Percentiles rank a stretch among this genome's conserved stretches.
These are phyloP conservation scores for Drosophila leonis DNA, from an alignment of 2,888 invertebrate genomes.

Conservation along the genomic window DNA sequence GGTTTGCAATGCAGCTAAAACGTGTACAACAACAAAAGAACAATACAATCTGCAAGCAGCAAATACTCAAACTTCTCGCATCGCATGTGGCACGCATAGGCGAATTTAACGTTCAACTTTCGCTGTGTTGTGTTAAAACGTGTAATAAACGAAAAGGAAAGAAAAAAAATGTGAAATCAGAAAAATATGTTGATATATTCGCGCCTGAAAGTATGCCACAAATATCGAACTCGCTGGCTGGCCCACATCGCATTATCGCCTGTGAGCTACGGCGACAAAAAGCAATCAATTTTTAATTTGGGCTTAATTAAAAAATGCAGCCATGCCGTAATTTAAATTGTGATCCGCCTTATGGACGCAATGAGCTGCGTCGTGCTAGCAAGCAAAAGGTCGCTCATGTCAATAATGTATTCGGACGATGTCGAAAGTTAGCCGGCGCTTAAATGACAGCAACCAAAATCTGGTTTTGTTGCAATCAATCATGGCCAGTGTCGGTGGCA, in stretches of 20 bases:
- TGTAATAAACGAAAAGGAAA: conserved; percentile 2
- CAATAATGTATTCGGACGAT: conserved; percentile 46
- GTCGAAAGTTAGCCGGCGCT: conserved; percentile 67
- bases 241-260: conserved; percentile 44
- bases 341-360: conserved; percentile 40
- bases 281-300: conserved; percentile 78
- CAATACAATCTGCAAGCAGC: conserved; percentile 21
- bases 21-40: conserved; percentile 47
- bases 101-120: conserved; percentile 36
- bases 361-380: neutral
- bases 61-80: conserved; percentile 54
- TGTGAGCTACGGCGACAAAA: conserved; percentile 62
- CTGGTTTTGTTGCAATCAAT: conserved; percentile 80
- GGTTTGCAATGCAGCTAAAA: conserved; percentile 54
- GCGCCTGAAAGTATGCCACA: conserved; percentile 27
- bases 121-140: conserved; percentile 33
- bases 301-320: conserved; percentile 76
- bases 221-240: conserved; percentile 21
- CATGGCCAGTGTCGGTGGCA: conserved; percentile 52
- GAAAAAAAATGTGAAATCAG: neutral
- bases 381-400: conserved; percentile 17
- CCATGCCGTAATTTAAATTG: conserved; percentile 65
- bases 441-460: conserved; percentile 79
- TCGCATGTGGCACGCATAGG: conserved; percentile 74
- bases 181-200: conserved; percentile 17